Evolutionary conservation across 2,888 invertebrate genomes (phyloP).

Genomic region (Drosophila quasianomalipes): DNA sequence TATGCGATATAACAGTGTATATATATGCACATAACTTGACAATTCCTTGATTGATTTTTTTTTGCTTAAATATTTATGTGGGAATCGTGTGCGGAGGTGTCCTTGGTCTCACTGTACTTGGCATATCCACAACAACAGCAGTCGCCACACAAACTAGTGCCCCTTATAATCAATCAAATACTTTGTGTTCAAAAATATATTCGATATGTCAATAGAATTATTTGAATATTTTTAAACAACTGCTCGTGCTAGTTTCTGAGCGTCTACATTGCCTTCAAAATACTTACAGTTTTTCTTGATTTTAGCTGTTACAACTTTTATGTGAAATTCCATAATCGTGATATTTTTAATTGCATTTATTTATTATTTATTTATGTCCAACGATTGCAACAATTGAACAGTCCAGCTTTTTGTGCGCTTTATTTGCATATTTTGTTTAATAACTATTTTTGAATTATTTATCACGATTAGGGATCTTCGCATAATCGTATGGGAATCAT

Average conservation of each 20-base stretch:
- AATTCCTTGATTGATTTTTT: background rate
- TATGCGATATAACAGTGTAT: background rate
- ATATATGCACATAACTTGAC: background rate
- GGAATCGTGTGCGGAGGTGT: background rate
- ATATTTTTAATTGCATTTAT: slow-evolving; percentile 3
- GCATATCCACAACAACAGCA: slow-evolving; percentile 6
- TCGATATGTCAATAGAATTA: background rate
- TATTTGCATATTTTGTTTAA: background rate
- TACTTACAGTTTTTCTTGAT: slow-evolving; percentile 38
- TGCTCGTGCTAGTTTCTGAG: background rate
- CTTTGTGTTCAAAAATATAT: background rate
- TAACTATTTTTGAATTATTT: slow-evolving; percentile 21
- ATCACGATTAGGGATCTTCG: slow-evolving; percentile 45
- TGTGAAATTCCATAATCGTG: slow-evolving; percentile 41
- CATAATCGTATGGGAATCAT: slow-evolving; percentile 26
- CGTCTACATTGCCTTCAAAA: slow-evolving; percentile 1
- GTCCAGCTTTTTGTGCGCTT: slow-evolving; percentile 1
- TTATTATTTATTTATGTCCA: background rate
- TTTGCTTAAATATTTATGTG: background rate
- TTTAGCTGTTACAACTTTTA: slow-evolving; percentile 12
- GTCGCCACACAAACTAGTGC: background rate
- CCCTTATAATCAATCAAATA: background rate
- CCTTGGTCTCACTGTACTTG: background rate
- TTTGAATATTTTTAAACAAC: background rate
- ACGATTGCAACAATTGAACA: slow-evolving; percentile 12